phyloP scores from a whole-genome alignment of 2,888 invertebrate species.

The Amitus sp. region DNA sequence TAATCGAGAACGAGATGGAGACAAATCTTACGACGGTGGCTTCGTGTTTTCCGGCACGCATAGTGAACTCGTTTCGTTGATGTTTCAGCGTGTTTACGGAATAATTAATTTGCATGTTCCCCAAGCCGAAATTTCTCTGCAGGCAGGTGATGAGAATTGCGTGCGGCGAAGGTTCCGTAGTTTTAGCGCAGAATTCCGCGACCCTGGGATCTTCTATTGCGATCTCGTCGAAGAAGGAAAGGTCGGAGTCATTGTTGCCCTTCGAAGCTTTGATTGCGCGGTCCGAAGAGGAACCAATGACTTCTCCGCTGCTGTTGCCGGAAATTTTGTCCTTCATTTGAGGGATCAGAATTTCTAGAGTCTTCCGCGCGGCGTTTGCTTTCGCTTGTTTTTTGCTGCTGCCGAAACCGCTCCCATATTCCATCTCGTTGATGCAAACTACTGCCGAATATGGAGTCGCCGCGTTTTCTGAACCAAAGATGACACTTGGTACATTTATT shows the following conservation, averaged over 20 bases:
- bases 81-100: conserved; percentile 88
- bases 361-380: conserved; percentile 89
- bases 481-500: conserved; percentile 63
- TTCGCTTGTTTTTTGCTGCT: conserved; percentile 97
- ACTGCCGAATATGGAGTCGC: conserved; percentile 94
- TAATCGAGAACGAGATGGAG: conserved; percentile 71
- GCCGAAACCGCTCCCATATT: conserved; percentile 94
- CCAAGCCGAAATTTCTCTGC: conserved; percentile 91
- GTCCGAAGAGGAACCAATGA: conserved; percentile 63
- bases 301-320: conserved; percentile 69
- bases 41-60: conserved; percentile 92
- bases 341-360: conserved; percentile 91
- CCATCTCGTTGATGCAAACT: conserved; percentile 90
- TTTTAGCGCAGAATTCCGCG: conserved; percentile 94
- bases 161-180: conserved; percentile 95
- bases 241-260: conserved; percentile 59
- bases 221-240: conserved; percentile 88
- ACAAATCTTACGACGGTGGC: conserved; percentile 76
- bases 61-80: conserved; percentile 92
- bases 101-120: conserved; percentile 87
- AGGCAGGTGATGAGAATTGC: conserved; percentile 92
- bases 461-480: conserved; percentile 77
- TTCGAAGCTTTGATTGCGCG: conserved; percentile 60
- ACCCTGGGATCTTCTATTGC: conserved; percentile 94
- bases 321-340: conserved; percentile 87